Base-by-base conservation (phyloP, 2,797 vertebrate species). In the Phyllotis vaccarum region DNA sequence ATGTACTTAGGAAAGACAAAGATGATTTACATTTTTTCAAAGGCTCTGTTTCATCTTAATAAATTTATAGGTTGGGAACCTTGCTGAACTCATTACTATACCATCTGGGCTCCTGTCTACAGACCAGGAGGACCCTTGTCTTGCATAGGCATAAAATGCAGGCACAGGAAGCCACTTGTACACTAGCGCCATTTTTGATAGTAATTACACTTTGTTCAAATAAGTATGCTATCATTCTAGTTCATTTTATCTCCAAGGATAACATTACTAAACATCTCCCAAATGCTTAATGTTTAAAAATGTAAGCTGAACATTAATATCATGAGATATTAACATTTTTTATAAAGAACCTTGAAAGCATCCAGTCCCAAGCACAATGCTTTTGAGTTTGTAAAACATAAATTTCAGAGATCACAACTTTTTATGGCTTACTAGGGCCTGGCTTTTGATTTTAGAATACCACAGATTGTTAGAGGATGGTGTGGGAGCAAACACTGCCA, bases 211-310 rank as follows among this genome's bases (percentile, higher is more conserved):
- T 95, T 75, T 91, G 87, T 89, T 75, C 16, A 27, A 21, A 68
- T 81, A 76, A 85, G 34, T 5, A 29, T 66, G 74, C 83, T 89
- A 68, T 27, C 21, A 78, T 72, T 91, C 40, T 90, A 7, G 95
- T 86, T 88, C 68, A 90, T 94, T 95, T 93, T 52, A 10, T 40
- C 21, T 90, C 54, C 79, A 86, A 92, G 14, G 16, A 62, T 94
- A 88, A 88, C 37, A 64, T 89, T 75, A 95, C 94, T 83, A 34
- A 97, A 90, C 79, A 89, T 89, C 16, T 86, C 68, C 86, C 74
- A 89, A 96, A 91, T n/a, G 21, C 22, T 86, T 83, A 34, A 37
- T 27, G 60, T 80, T 85, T 87, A 56, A 5, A 79, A 29, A 76
- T 58, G 92, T 82, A 76, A 46, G 62, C 2, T 76, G 81, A 83